These are phyloP conservation scores for Microplitis deprimator DNA, from an alignment of 2,888 invertebrate genomes.

Conservation along the genomic window DNA sequence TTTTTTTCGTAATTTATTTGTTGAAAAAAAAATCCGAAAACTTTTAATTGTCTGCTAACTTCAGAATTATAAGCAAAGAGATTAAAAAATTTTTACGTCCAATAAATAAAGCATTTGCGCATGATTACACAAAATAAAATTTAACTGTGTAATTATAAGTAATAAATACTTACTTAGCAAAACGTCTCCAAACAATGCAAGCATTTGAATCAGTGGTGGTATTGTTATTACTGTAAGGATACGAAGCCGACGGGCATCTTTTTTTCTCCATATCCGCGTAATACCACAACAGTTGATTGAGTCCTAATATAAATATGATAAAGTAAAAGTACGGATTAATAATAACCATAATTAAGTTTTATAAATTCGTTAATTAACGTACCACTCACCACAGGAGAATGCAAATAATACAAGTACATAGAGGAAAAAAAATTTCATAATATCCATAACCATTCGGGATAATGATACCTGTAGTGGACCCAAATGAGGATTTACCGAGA, in stretches of 20 bases:
- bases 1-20: too few species aligned
- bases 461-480: constrained; percentile 97
- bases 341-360: constrained; percentile 12
- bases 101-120: too few species aligned
- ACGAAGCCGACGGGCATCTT: constrained; percentile 78
- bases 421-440: constrained; percentile 95
- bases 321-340: not conserved
- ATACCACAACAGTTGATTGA: constrained; percentile 91
- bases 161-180: constrained; percentile 81
- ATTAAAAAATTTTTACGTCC: too few species aligned
- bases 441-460: constrained; percentile 94
- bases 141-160: too few species aligned
- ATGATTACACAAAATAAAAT: too few species aligned
- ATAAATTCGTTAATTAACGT: constrained; percentile 42
- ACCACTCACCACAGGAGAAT: constrained; percentile 90
- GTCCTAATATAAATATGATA: constrained; percentile 71
- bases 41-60: too few species aligned
- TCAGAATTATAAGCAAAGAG: too few species aligned
- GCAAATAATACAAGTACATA: constrained; percentile 94
- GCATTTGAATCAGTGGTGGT: constrained; percentile 80
- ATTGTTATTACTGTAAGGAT: constrained; percentile 57
- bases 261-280: constrained; percentile 93
- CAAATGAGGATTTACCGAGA: constrained; percentile 96
- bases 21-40: too few species aligned
- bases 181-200: constrained; percentile 88